Evolutionary conservation across 2,113 vertebrate genomes (phyloP).

Genomic region (Takifugu bimaculatus): DNA sequence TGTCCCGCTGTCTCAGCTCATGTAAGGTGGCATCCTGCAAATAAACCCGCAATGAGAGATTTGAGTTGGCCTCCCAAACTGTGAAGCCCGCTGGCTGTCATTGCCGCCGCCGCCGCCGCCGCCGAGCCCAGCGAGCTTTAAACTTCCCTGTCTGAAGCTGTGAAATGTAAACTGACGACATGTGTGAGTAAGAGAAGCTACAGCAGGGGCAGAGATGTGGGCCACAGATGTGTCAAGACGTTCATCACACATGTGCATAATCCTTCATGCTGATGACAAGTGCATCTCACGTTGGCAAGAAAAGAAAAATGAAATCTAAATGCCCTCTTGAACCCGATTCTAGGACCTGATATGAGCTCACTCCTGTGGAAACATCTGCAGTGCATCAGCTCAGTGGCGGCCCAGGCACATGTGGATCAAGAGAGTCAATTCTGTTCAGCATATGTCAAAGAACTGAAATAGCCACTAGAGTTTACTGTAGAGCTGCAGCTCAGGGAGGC

Average conservation of each 20-base stretch:
- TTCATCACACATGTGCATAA: background rate
- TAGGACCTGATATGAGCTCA: too few species aligned
- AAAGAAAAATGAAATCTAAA: too few species aligned
- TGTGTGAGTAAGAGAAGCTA: background rate
- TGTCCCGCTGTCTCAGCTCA: conserved; percentile 45
- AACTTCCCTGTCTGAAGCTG: conserved; percentile 1
- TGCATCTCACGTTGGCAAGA: too few species aligned
- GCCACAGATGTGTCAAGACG: background rate
- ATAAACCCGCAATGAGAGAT: conserved; percentile 65
- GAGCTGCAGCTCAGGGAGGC: too few species aligned
- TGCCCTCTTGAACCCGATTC: too few species aligned
- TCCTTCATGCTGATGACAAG: too few species aligned
- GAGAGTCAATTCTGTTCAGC: too few species aligned
- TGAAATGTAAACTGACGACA: conserved; percentile 8
- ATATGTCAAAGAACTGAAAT: too few species aligned
- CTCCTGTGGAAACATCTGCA: too few species aligned
- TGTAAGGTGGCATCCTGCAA: conserved; percentile 44
- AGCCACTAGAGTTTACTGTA: too few species aligned
- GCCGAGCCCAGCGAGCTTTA: conserved; percentile 5
- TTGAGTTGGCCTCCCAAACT: conserved; percentile 59
- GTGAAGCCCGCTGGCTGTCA: conserved; percentile 21
- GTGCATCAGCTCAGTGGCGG: too few species aligned
- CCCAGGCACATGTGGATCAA: too few species aligned
- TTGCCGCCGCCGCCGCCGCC: conserved; percentile 8
- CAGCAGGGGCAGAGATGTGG: background rate